These are phyloP conservation scores for Ictidomys tridecemlineatus DNA, from an alignment of 2,113 vertebrate species.

Conservation along the genomic window DNA sequence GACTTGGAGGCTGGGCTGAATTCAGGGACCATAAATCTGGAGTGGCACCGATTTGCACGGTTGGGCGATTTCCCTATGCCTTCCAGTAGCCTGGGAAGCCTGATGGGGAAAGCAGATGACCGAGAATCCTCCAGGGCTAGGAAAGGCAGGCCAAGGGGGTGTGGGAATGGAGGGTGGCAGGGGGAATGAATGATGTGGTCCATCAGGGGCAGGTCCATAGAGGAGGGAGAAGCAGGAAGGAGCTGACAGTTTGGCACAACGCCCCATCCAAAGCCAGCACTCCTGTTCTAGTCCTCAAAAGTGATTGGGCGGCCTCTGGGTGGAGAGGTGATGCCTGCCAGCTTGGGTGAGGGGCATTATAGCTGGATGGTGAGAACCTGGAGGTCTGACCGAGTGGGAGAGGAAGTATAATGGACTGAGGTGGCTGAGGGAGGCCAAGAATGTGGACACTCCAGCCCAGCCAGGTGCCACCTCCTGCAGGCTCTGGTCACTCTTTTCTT, in stretches of 20 bases:
- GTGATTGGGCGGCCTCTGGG: not conserved
- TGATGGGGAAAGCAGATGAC: constrained; percentile 76
- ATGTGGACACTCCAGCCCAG: not conserved
- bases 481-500: not conserved
- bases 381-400: not conserved
- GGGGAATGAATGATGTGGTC: constrained; percentile 58
- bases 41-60: constrained; percentile 70
- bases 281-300: not conserved
- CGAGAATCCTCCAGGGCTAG: constrained; percentile 48
- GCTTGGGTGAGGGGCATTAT: not conserved
- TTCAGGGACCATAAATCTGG: constrained; percentile 75
- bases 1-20: constrained; percentile 54
- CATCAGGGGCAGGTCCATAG: not conserved
- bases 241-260: constrained; percentile 48
- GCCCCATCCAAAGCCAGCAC: not conserved
- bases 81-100: constrained; percentile 63
- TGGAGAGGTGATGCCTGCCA: not conserved
- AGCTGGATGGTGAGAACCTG: not conserved
- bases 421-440: not conserved
- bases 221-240: constrained; percentile 63
- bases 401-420: not conserved
- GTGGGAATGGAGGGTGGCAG: constrained; percentile 49
- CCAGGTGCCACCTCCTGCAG: not conserved
- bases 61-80: constrained; percentile 72
- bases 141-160: constrained; percentile 55